Evolutionary conservation across 1,140 invertebrate genomes (phyloP).

Genomic region (Trypoxylus dichotomus): DNA sequence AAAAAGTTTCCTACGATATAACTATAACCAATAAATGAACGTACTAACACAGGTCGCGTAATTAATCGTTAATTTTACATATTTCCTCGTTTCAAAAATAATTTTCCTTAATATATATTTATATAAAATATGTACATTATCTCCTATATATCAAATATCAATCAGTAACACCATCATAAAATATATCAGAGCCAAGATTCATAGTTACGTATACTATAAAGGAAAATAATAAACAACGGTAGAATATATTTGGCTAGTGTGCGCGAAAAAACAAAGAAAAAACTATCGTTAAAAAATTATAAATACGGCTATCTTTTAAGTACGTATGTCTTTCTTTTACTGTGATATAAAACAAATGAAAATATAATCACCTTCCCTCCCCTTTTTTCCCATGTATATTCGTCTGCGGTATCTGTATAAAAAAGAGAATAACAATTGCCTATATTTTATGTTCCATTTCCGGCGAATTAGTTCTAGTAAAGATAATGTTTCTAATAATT

Average conservation of each 20-base stretch:
- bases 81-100: conserved; percentile 19
- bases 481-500: background rate
- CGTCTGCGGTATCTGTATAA: no score
- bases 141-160: background rate
- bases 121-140: conserved; percentile 21
- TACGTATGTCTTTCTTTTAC: background rate
- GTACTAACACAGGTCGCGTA: background rate
- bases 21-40: background rate
- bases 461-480: background rate
- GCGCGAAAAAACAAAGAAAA: no score
- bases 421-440: no score
- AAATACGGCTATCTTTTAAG: background rate
- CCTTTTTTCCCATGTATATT: no score
- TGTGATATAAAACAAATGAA: no score
- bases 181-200: conserved; percentile 6
- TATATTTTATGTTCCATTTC: background rate
- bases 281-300: background rate
- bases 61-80: no score
- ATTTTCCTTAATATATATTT: conserved; percentile 18
- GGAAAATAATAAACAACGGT: background rate
- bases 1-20: background rate
- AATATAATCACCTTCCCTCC: no score
- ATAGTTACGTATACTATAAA: background rate
- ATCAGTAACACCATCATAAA: background rate
- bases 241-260: background rate